A percentile compares a stretch with the other conserved stretches of the same genome.
Conservation (phyloP, 2,888 invertebrate species). For the Tanytarsus gracilentus region DNA sequence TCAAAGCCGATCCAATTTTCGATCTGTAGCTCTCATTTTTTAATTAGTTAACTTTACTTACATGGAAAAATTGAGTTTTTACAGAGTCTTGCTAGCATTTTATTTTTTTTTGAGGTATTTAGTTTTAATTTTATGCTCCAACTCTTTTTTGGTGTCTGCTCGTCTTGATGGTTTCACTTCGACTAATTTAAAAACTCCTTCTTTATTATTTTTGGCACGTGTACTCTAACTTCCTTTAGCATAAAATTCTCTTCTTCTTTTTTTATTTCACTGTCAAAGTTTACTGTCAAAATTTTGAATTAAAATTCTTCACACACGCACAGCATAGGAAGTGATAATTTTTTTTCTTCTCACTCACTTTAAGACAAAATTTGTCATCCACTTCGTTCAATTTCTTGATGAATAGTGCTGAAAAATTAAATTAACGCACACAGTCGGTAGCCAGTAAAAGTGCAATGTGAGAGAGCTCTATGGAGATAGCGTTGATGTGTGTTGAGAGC, state of each 20-base stretch:
- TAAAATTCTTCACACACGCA: not conserved
- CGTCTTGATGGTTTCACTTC: not conserved
- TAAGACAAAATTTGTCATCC: too few relatives aligned
- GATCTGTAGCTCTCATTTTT: too few relatives aligned
- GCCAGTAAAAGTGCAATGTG: too few relatives aligned
- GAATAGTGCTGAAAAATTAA: too few relatives aligned
- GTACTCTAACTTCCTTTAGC: not conserved
- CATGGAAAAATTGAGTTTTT: slow-evolving; percentile 26
- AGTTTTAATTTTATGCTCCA: not conserved
- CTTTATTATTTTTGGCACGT: not conserved
- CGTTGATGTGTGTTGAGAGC: not conserved
- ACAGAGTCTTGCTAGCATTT: slow-evolving; percentile 21
- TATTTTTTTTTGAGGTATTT: not conserved
- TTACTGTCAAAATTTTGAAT: not conserved
- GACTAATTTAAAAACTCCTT: not conserved
- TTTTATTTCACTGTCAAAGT: not conserved
- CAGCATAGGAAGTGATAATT: too few relatives aligned
- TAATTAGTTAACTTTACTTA: too few relatives aligned
- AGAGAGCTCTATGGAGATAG: too few relatives aligned
- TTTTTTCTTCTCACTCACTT: too few relatives aligned
- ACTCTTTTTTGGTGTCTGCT: not conserved
- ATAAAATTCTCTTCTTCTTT: not conserved
- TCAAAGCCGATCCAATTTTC: too few relatives aligned
- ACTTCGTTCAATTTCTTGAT: too few relatives aligned
- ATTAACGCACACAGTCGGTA: too few relatives aligned